Conservation (phyloP, 2,797 vertebrate species). For the Calcarius lapponicus region DNA sequence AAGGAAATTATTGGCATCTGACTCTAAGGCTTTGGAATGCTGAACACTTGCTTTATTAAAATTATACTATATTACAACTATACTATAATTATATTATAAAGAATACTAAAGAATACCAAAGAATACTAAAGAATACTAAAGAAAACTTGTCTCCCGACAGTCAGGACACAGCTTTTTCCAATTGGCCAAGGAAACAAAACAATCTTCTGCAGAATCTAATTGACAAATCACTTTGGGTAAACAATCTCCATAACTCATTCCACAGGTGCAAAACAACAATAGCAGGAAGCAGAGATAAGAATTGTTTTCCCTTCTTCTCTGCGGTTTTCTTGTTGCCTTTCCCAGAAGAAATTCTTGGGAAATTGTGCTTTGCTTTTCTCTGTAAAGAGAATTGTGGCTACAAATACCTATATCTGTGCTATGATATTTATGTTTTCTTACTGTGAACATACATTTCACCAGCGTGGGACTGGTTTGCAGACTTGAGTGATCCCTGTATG, state of each 20-base stretch:
- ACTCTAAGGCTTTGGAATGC: neutral
- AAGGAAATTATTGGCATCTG: neutral
- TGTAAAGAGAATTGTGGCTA: neutral
- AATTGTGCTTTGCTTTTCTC: neutral
- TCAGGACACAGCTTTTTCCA: neutral
- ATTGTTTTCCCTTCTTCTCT: neutral
- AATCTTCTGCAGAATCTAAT: neutral
- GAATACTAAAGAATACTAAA: no score
- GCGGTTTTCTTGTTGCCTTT: neutral
- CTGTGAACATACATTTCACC: neutral
- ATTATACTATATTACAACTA: neutral
- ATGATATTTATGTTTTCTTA: neutral
- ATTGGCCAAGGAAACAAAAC: neutral
- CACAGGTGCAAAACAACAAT: neutral
- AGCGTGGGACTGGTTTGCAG: neutral
- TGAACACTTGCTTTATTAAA: neutral
- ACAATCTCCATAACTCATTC: neutral
- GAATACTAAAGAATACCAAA: no score
- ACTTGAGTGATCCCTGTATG: accelerated
- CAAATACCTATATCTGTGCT: neutral
- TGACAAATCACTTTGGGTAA: neutral
- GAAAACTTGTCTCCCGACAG: neutral
- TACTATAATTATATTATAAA: neutral
- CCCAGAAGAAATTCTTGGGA: neutral
- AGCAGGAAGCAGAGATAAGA: neutral